Evolutionary conservation across 1,140 invertebrate genomes (phyloP), one percentile per base, ranked within the genome.

Genomic region (Muscidifurax raptorellus): DNA sequence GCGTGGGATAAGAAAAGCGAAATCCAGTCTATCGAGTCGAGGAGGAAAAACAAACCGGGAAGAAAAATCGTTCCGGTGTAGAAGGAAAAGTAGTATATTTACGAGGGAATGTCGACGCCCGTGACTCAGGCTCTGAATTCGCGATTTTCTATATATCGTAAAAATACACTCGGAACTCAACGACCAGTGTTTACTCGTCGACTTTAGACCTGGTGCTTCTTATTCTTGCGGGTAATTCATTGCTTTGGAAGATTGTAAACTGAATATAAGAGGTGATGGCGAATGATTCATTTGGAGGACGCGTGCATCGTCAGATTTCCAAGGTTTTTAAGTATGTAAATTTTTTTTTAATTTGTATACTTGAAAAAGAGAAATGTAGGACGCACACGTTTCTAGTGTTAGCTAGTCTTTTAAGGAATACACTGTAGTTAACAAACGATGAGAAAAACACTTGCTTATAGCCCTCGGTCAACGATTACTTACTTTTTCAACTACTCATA

Each of bases 1-100:
- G 30, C 30, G 30, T 66, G 77, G 18, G 59, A 67, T 67, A 67
- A 79, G 77, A 79, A 79, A 79, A 67, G 77, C 36, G 64, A 66
- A 67, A 79, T 66, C 59, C 59, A 64, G 77, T 79, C 18, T 25
- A 25, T 67, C 77, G 59, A 40, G 77, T 79, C 4, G 77, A n/a
- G 25, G 28, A 67, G 10, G 27, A 78, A 32, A n/a, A 78, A 64
- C 4, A 67, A 15, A 36, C 12, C 77, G 32, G 30, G 64, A 67
- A 79, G 32, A 12, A 79, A 79, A 79, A 66, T 64, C 10, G 74
- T 78, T 78, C 52, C 76, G 52, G 52, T 78, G 40, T 2, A 7
- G 15, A 59, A 18, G 52, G 40, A 78, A 78, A 78, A 64, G 52
- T 30, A 10, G 76, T 52, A 10, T 76, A 52, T 52, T 76, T 76